Conservation (phyloP, 2,888 invertebrate species). For the Aproaerema taeniolella region DNA sequence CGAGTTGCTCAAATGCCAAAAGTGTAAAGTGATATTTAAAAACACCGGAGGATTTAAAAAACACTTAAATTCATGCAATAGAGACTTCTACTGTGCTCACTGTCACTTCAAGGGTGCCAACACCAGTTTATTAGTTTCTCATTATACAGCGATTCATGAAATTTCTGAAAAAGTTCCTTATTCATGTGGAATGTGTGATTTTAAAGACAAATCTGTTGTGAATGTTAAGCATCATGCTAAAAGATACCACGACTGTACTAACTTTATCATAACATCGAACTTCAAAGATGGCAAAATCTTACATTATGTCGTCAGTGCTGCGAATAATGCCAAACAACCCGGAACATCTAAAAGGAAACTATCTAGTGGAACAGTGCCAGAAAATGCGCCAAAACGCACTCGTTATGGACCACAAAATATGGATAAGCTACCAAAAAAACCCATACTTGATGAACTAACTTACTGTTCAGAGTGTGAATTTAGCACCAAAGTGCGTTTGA, state of each 20-base stretch:
- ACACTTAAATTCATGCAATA: slow-evolving; percentile 31
- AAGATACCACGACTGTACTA: slow-evolving; percentile 25
- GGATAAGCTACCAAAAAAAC: slow-evolving; percentile 79
- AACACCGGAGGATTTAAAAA: slow-evolving; percentile 32
- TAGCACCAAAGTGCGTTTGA: slow-evolving; percentile 82
- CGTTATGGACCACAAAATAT: slow-evolving; percentile 79
- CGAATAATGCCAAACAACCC: slow-evolving; percentile 11
- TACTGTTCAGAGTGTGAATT: slow-evolving; percentile 83
- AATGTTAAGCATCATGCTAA: slow-evolving; percentile 13
- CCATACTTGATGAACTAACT: slow-evolving; percentile 79
- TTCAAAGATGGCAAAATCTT: background rate
- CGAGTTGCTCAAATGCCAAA: slow-evolving; percentile 38
- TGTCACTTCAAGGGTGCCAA: no score
- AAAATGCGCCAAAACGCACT: slow-evolving; percentile 29
- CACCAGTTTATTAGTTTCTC: no score
- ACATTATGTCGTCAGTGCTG: slow-evolving; percentile 4
- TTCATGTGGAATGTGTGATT: background rate
- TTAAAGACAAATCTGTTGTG: background rate
- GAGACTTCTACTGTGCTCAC: slow-evolving; percentile 24
- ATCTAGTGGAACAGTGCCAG: slow-evolving; percentile 16
- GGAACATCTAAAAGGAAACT: slow-evolving; percentile 26
- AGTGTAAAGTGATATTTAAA: slow-evolving; percentile 31
- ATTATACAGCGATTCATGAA: no score
- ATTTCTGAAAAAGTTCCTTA: no score
- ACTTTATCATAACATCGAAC: slow-evolving; percentile 4